Conservation (phyloP, 2,113 vertebrate species). For the Melanerpes formicivorus region DNA sequence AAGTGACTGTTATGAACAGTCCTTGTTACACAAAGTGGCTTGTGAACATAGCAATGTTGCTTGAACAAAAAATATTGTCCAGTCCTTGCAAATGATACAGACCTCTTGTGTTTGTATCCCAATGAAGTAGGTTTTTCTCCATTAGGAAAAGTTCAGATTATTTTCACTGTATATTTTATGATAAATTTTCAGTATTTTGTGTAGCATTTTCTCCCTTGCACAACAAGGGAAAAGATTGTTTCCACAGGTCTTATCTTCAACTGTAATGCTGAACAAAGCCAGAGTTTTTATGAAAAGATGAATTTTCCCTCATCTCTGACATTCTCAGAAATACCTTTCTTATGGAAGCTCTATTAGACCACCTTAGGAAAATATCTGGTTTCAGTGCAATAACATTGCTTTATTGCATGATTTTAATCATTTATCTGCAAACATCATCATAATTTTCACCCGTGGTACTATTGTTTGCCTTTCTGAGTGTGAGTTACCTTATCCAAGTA, state of each 20-base stretch:
- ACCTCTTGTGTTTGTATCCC: background rate
- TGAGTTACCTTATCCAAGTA: background rate
- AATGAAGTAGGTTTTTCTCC: background rate
- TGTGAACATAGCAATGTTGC: background rate
- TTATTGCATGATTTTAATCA: background rate
- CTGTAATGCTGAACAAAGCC: background rate
- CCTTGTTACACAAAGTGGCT: background rate
- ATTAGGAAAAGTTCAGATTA: background rate
- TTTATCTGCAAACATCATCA: background rate
- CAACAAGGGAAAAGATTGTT: background rate
- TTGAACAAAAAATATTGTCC: background rate
- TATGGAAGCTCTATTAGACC: background rate
- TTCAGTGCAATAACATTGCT: background rate
- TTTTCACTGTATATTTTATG: background rate
- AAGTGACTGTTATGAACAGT: background rate
- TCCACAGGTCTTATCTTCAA: background rate
- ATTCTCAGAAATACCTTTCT: background rate
- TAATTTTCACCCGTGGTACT: background rate
- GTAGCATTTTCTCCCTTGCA: background rate
- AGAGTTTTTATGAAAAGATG: background rate
- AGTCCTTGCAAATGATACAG: background rate
- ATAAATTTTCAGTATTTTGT: background rate
- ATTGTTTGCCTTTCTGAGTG: background rate
- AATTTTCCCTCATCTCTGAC: background rate
- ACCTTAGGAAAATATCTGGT: background rate